Conservation (phyloP, 2,888 invertebrate species). For the Dryobotodes eremita region DNA sequence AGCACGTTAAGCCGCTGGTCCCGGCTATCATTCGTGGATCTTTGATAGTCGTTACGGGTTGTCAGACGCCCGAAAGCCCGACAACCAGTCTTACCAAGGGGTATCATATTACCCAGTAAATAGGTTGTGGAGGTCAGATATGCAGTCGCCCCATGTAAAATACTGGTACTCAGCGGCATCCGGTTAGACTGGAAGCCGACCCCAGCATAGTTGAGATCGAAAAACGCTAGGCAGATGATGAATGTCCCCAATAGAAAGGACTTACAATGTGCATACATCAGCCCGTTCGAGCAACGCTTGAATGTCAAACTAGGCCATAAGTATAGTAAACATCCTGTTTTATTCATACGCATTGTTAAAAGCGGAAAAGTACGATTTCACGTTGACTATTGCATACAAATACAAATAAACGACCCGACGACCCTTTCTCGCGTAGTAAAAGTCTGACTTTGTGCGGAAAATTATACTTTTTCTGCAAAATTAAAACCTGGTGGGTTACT, state of each 20-base stretch:
- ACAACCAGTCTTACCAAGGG: no score
- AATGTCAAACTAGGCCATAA: background rate
- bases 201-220: no score
- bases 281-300: background rate
- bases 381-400: background rate
- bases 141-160: no score
- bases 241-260: background rate
- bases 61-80: no score
- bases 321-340: background rate
- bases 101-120: no score
- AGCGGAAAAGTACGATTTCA: background rate
- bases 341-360: background rate
- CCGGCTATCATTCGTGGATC: no score
- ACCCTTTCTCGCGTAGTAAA: background rate
- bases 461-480: background rate
- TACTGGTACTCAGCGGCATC: no score
- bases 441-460: background rate
- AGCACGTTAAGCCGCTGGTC: no score
- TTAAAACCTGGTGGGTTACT: background rate
- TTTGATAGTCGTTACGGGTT: no score
- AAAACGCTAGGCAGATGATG: no score
- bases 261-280: background rate
- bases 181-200: no score
- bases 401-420: conserved; percentile 12
- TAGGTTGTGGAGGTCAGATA: no score